These are phyloP conservation scores for Pomacea canaliculata DNA, from an alignment of 2,888 invertebrate species.

Conservation along the genomic window DNA sequence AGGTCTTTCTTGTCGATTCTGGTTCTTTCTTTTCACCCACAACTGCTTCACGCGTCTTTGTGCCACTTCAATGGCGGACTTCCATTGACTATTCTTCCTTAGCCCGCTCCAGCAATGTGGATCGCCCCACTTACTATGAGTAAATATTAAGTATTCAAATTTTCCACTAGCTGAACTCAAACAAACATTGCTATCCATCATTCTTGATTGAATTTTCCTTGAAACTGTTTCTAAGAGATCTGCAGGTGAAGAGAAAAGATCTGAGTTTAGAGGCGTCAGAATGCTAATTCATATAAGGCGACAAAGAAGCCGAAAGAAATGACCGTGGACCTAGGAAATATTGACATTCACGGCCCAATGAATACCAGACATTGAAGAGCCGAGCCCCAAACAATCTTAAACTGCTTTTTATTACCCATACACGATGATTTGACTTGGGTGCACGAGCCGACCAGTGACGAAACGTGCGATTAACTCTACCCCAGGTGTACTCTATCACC, in stretches of 20 bases:
- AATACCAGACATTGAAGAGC: no score
- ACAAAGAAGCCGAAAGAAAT: conserved; percentile 5
- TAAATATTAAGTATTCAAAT: conserved; percentile 30
- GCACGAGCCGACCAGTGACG: no score
- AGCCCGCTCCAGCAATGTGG: conserved; percentile 2
- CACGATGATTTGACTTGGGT: no score
- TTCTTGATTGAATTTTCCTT: conserved; percentile 27
- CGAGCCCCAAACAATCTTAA: no score
- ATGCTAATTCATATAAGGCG: neutral
- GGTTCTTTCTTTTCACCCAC: conserved; percentile 18
- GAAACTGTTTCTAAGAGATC: conserved; percentile 27
- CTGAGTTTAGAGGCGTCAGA: neutral
- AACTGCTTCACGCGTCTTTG: conserved; percentile 14
- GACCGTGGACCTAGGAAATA: neutral
- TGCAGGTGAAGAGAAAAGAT: neutral
- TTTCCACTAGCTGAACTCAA: conserved; percentile 35
- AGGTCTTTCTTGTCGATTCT: neutral
- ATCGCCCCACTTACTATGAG: conserved; percentile 25
- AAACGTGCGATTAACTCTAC: no score
- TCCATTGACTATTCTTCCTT: conserved; percentile 6
- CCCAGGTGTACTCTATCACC: no score
- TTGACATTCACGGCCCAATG: neutral
- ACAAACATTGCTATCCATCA: conserved; percentile 32
- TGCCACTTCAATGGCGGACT: neutral
- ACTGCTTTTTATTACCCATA: no score